Evolutionary conservation across 2,888 invertebrate species (phyloP), one percentile per base, ranked within the genome.

Genomic region (Dendrolimus houi): DNA sequence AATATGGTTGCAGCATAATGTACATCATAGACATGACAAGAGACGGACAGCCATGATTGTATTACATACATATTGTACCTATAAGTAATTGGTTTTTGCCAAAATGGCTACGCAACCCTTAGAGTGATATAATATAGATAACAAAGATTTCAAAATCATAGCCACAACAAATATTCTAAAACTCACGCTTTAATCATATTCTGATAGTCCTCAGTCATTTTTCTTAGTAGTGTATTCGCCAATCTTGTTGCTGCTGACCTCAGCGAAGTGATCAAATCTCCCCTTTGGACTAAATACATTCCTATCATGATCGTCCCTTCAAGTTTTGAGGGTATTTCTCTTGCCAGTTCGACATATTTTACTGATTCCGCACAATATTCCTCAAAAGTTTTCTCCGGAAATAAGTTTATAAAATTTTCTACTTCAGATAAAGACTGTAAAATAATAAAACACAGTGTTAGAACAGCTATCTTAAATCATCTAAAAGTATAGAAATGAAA

Each of bases 241-340:
- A 97, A 87, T 57, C 91, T 91, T 42, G 93, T 92, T 0, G 97
- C 96, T 41, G 94, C 90, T 10, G 88, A 81, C 8, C 95, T 93
- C 62, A 98, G 81, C 0, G 94, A 91, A 13, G 92, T 91, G 54
- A 98, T 95, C 42, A 98, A 87, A 57, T 95, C 95, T 55, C 92
- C 93, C 58, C 98, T 93, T 79, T 96, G 94, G 77, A 98, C 94
- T 72, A 96, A 95, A 77, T 96, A 98, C 86, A 97, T 93, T 9
- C 97, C 97, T 72, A 96, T 94, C 14, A 94, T 93, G 14, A 95
- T 92, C 0, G 95, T 94, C 60, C 94, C 92, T 64, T 94, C 92
- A 42, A 93, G 81, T 53, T 85, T 83, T 1, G 87, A 82, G 1
- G 94, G 93, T 60, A 96, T 94, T 59, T 92, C 92, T 57, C 89